Evolutionary conservation across 2,113 vertebrate species (phyloP).

Genomic region (Hemicordylus capensis): DNA sequence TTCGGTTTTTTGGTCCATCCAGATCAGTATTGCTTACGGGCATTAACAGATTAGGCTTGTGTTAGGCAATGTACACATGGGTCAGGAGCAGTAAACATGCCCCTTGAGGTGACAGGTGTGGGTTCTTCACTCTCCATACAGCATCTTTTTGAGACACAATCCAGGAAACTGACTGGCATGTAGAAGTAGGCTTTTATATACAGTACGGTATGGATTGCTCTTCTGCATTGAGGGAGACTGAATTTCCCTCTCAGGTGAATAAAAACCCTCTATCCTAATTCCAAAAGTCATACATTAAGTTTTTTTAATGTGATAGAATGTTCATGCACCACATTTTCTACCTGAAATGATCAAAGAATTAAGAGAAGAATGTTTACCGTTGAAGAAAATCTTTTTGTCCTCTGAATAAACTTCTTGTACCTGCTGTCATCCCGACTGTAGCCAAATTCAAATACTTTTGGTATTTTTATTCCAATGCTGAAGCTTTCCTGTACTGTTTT

Average conservation of each 20-base stretch:
- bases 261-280: not conserved
- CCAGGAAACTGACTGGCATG: not conserved
- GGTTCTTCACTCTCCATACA: not conserved
- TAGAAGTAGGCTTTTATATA: not conserved
- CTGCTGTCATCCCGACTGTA: slow-evolving; percentile 63
- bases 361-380: slow-evolving; percentile 77
- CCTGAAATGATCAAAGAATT: slow-evolving; percentile 3
- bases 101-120: not conserved
- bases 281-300: too few relatives aligned
- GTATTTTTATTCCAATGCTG: slow-evolving; percentile 73
- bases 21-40: too few relatives aligned
- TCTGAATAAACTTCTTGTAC: slow-evolving; percentile 75
- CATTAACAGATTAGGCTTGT: not conserved
- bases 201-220: too few relatives aligned
- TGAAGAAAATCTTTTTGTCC: slow-evolving; percentile 78
- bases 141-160: not conserved
- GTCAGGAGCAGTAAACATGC: not conserved
- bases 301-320: not conserved
- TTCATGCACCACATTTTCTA: not conserved
- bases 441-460: slow-evolving; percentile 70
- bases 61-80: not conserved
- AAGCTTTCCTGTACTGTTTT: slow-evolving; percentile 53
- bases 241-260: too few relatives aligned
- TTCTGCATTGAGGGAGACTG: too few relatives aligned
- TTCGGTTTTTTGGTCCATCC: too few relatives aligned